These are phyloP conservation scores for Nasonovia ribisnigri DNA, from an alignment of 2,888 invertebrate species.

Conservation along the genomic window DNA sequence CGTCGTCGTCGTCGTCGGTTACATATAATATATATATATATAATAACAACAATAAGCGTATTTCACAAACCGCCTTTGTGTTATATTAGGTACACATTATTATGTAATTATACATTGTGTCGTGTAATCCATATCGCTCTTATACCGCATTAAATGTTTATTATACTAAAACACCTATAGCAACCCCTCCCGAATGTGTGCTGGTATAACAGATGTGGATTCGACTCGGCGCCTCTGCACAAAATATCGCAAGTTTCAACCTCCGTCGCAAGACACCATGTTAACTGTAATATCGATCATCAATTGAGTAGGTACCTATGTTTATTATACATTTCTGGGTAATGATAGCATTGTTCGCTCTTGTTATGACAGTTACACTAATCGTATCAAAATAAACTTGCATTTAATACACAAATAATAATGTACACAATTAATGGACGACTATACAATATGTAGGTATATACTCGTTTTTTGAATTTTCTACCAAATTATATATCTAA, in stretches of 20 bases:
- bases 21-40: not conserved
- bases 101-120: not conserved
- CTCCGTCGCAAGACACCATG: too few species aligned
- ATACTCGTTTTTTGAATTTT: not conserved
- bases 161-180: not conserved
- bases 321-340: not conserved
- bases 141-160: not conserved
- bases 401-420: not conserved
- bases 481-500: not conserved
- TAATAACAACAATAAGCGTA: not conserved
- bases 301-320: too few species aligned
- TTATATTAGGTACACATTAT: too few species aligned
- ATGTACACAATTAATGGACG: not conserved
- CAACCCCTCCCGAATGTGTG: not conserved
- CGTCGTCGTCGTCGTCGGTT: constrained; percentile 5
- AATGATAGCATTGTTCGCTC: not conserved
- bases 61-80: not conserved
- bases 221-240: not conserved
- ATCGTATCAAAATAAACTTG: not conserved
- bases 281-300: not conserved
- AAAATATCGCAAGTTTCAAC: not conserved
- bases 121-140: not conserved
- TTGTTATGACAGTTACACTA: not conserved
- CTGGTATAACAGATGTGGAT: rapidly evolving
- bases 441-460: not conserved